Evolutionary conservation across 2,888 invertebrate genomes (phyloP).

Genomic region (Mechanitis mazaeus): DNA sequence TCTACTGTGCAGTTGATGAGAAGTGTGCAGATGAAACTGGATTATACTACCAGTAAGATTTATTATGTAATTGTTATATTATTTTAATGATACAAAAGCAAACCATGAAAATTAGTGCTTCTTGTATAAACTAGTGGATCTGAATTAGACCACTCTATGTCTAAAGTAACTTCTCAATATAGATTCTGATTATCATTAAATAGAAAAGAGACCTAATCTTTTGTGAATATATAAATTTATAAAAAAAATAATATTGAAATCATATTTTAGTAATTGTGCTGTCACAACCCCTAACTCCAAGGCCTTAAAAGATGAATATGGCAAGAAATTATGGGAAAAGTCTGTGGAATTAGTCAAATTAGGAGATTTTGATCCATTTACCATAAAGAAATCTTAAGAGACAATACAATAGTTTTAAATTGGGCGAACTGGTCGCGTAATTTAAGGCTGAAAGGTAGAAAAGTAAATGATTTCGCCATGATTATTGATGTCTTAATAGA

Average conservation of each 20-base stretch:
- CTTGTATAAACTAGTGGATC: no score
- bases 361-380: slow-evolving; percentile 57
- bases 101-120: no score
- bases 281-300: slow-evolving; percentile 54
- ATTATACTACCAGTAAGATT: slow-evolving; percentile 72
- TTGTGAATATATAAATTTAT: no score
- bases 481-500: no score
- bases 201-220: no score
- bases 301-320: slow-evolving; percentile 67
- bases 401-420: neutral
- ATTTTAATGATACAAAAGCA: no score
- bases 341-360: slow-evolving; percentile 76
- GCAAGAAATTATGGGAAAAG: slow-evolving; percentile 78
- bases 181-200: no score
- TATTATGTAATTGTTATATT: neutral
- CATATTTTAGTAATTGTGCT: slow-evolving; percentile 75
- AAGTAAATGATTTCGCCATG: no score
- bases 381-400: slow-evolving; percentile 32
- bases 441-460: no score
- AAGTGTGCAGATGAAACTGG: slow-evolving; percentile 79
- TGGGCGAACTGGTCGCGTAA: no score
- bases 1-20: slow-evolving; percentile 83
- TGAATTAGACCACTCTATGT: no score
- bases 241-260: neutral
- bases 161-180: no score